A percentile compares a stretch with the other conserved stretches of the same genome.
These are phyloP conservation scores for Drosophila meridiana DNA, from an alignment of 2,888 invertebrate genomes.

Conservation along the genomic window DNA sequence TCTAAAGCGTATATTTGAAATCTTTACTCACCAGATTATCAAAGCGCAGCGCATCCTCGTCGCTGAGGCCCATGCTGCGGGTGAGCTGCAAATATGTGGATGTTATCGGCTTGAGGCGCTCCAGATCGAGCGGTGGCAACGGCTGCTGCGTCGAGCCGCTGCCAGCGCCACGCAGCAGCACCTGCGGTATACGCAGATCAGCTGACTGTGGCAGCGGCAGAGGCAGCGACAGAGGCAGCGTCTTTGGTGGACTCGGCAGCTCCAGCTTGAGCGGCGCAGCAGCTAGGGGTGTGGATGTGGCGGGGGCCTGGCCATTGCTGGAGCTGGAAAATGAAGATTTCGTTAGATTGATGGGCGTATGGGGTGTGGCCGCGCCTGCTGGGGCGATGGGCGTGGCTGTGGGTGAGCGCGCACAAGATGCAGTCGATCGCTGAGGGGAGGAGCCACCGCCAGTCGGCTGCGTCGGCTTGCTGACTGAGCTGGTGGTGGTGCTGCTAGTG, in stretches of 20 bases:
- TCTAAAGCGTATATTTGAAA: slow-evolving; percentile 83
- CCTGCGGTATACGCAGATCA: slow-evolving; percentile 67
- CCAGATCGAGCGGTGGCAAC: slow-evolving; percentile 80
- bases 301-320: slow-evolving; percentile 55
- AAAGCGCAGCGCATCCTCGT: slow-evolving; percentile 87
- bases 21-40: slow-evolving; percentile 87
- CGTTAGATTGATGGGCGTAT: slow-evolving; percentile 82
- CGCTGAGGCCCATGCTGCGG: slow-evolving; percentile 89
- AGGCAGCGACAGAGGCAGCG: slow-evolving; percentile 38
- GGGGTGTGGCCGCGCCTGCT: slow-evolving; percentile 8
- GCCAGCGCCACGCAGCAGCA: slow-evolving; percentile 39
- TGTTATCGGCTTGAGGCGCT: slow-evolving; percentile 92
- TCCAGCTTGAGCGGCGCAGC: slow-evolving; percentile 62
- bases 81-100: slow-evolving; percentile 95
- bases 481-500: slow-evolving; percentile 25
- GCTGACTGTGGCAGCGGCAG: slow-evolving; percentile 15
- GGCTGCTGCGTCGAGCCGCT: slow-evolving; percentile 60
- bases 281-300: slow-evolving; percentile 65
- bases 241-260: slow-evolving; percentile 66
- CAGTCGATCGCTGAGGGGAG: slow-evolving; percentile 63
- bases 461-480: slow-evolving; percentile 24
- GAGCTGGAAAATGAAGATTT: slow-evolving; percentile 80
- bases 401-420: slow-evolving; percentile 58
- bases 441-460: slow-evolving; percentile 10
- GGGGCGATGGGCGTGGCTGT: slow-evolving; percentile 43